Base-by-base conservation (phyloP, 2,797 vertebrate species). In the Heliangelus exortis region DNA sequence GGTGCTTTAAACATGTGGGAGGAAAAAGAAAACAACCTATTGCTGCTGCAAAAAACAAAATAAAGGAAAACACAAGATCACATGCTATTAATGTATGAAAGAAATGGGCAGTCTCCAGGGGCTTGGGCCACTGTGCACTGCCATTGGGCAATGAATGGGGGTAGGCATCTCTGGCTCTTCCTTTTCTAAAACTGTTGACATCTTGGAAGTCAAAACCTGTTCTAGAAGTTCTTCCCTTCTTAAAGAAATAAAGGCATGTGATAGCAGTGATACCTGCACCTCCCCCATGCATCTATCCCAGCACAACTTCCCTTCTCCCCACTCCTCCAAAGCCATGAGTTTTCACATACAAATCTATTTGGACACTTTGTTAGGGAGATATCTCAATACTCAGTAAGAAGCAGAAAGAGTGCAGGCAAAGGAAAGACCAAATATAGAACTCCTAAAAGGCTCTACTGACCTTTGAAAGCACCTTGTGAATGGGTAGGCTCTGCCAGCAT, bases 381-480 rank as follows among this genome's bases (percentile, higher is more conserved):
- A 6, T 36, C 53, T 41, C 63, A 65, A 63, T 4, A 45, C 66
- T 8, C 39, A 84, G 18, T 2, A 68, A 47, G 50, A 7, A 80
- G 12, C 4, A 67, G 6, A 71, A 55, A 53, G 55, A 67, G 21
- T 3, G 8, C 39, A 78, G 12, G 20, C 11, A 67, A 78, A 63
- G 2, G 5, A 3, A 4, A 45, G 33, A 71, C 7, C 43, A 82
- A 78, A 25, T 1, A 2, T 2, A n/a, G 36, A n/a, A 29, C 13
- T 36, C 22, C 48, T 53, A 31, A 75, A 41, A 78, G 22, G 8
- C 28, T 71, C 33, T 41, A 16, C 11, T 19, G 34, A n/a, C 47
- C 45, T 21, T 55, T 6, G 3, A 53, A 82, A 39, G 13, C 12
- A 16, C 14, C 10, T 0, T 0, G 10, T 11, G 14, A 76, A 55